Conservation (phyloP, 2,113 vertebrate genomes). For the Petrocephalus zakoni region DNA sequence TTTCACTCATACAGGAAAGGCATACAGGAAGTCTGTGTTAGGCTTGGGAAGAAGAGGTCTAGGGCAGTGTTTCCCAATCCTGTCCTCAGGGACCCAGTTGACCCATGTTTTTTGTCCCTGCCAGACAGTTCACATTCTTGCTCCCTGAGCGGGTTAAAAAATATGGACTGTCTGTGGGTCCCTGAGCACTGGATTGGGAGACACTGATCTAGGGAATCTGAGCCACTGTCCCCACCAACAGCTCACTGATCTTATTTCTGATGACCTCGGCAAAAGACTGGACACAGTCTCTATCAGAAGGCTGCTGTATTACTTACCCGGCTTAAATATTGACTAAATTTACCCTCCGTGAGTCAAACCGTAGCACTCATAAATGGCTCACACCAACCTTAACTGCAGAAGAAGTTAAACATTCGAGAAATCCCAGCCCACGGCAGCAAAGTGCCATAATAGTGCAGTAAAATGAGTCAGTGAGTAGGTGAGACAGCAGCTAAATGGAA, state of each 20-base stretch:
- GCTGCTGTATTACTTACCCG: slow-evolving; percentile 16
- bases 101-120: too few relatives aligned
- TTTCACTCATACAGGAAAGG: not conserved
- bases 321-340: slow-evolving; percentile 58
- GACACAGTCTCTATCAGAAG: slow-evolving; percentile 36
- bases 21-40: too few relatives aligned
- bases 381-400: slow-evolving; percentile 32
- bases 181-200: not conserved
- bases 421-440: not conserved
- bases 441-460: not conserved
- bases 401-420: slow-evolving; percentile 44
- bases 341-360: slow-evolving; percentile 44
- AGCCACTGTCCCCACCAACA: not conserved
- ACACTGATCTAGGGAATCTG: not conserved
- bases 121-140: too few relatives aligned
- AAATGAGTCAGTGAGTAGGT: slow-evolving; percentile 9
- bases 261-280: slow-evolving; percentile 30
- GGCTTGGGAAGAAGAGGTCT: not conserved
- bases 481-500: slow-evolving; percentile 3
- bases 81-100: too few relatives aligned
- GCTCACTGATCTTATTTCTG: slow-evolving; percentile 22
- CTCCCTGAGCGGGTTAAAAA: too few relatives aligned
- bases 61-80: not conserved
- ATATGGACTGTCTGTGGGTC: not conserved
- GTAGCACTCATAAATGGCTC: slow-evolving; percentile 41